Evolutionary conservation across 2,888 invertebrate species (phyloP), one percentile per base, ranked within the genome.

Genomic region (Actias luna): DNA sequence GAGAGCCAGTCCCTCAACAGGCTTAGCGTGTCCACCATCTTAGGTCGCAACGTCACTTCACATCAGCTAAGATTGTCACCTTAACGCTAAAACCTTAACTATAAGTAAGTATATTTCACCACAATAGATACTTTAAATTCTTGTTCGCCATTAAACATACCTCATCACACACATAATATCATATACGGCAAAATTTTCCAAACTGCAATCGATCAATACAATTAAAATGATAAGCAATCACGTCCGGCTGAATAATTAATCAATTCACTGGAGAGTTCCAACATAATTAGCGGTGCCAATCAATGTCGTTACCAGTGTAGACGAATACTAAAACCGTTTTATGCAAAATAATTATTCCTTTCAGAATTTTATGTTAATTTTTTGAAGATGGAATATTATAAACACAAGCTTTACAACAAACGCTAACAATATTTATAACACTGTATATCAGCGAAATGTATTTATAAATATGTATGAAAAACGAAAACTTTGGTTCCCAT

Each of bases 251-350:
- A 55, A 29, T 29, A 55, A 55, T 55, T 29, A 55, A 55, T 55
- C 16, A n/a, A 55, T 5, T 29, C 55, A 29, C 16, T 55, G 8
- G 55, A 29, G 29, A 46, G 55, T 29, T 55, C 29, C 27, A 55
- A 55, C 29, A 55, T 55, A 55, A 55, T 55, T 55, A 55, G n/a
- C 29, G 55, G 16, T 55, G 16, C 55, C 55, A 55, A 55, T 55
- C 55, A 55, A 55, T 29, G 55, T 55, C 55, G 55, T 55, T n/a
- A 55, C 27, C 55, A 55, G 18, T 16, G 29, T 55, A 29, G 27
- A 27, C 16, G 55, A 27, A 27, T 14, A 16, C 55, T 3, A 29
- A 46, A 55, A 29, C 29, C 27, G 29, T 55, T 29, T 16, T 29
- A 29, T 29, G 18, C 55, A 14, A 5, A 46, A 46, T 46, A 46